Evolutionary conservation across 2,888 invertebrate species (phyloP).

Genomic region (Meiosimyza platycephala): DNA sequence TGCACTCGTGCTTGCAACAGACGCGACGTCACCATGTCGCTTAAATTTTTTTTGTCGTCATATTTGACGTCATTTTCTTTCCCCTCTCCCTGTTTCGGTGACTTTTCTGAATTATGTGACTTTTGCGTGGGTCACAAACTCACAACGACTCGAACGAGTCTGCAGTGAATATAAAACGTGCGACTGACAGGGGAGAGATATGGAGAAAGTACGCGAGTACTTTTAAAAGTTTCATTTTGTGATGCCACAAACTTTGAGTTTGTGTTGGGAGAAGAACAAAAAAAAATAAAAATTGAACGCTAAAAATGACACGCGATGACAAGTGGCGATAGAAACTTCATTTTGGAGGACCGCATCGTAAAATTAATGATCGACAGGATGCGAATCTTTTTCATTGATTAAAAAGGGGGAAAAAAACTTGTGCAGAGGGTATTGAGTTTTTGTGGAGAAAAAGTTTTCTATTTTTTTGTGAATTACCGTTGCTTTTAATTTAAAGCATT

Average conservation of each 20-base stretch:
- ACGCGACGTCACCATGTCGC: constrained; percentile 26
- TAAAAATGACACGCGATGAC: background rate
- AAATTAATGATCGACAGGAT: constrained; percentile 6
- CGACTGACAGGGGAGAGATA: background rate
- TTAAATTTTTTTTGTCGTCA: background rate
- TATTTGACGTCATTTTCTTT: no score
- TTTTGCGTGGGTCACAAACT: constrained; percentile 17
- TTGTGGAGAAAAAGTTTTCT: no score
- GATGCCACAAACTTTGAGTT: constrained; percentile 26
- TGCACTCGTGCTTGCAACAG: constrained; percentile 17
- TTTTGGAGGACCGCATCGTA: background rate
- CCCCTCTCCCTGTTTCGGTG: background rate
- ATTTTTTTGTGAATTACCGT: no score
- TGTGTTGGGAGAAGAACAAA: background rate
- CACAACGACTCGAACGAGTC: background rate
- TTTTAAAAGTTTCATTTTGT: constrained; percentile 15
- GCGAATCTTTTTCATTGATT: background rate
- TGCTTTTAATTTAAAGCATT: no score
- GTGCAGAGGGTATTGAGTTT: no score
- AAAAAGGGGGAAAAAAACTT: no score
- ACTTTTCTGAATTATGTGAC: constrained; percentile 22
- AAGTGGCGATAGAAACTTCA: background rate
- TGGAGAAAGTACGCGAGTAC: background rate
- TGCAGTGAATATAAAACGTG: background rate
- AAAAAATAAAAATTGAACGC: background rate